Percentiles rank a stretch among this genome's conserved stretches.
Conservation (phyloP, 1,140 invertebrate genomes). For the Phenacoccus solenopsis region DNA sequence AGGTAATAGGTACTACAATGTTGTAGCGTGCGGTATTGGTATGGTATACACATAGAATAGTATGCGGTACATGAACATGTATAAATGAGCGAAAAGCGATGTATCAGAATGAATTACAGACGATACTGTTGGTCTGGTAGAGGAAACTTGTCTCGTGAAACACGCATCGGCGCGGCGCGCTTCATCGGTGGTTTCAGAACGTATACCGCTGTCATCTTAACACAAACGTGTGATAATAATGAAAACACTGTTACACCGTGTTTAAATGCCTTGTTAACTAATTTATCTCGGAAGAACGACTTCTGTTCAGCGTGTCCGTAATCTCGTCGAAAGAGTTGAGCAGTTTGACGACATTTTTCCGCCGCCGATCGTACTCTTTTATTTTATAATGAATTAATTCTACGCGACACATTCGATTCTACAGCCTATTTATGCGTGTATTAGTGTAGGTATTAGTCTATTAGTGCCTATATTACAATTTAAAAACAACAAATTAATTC, state of each 20-base stretch:
- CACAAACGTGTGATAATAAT: neutral
- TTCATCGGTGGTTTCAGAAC: neutral
- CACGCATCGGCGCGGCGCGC: neutral
- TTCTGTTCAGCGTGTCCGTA: neutral
- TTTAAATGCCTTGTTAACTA: neutral
- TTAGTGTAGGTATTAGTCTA: no score
- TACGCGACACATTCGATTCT: no score
- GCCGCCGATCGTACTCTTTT: no score
- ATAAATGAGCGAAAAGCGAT: no score
- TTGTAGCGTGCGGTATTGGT: no score
- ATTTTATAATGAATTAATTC: neutral
- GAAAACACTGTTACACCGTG: neutral
- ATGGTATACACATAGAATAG: no score
- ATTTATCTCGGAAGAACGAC: neutral
- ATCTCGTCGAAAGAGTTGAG: neutral
- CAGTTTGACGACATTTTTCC: neutral
- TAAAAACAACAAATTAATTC: no score
- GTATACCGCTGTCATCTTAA: neutral
- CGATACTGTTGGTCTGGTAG: neutral
- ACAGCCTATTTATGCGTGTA: no score
- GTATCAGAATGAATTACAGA: neutral
- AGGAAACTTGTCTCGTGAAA: neutral
- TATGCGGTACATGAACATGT: no score
- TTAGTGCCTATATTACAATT: no score
- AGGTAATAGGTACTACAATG: no score